Evolutionary conservation across 1,140 invertebrate species (phyloP).

Genomic region (Nebria ingens): DNA sequence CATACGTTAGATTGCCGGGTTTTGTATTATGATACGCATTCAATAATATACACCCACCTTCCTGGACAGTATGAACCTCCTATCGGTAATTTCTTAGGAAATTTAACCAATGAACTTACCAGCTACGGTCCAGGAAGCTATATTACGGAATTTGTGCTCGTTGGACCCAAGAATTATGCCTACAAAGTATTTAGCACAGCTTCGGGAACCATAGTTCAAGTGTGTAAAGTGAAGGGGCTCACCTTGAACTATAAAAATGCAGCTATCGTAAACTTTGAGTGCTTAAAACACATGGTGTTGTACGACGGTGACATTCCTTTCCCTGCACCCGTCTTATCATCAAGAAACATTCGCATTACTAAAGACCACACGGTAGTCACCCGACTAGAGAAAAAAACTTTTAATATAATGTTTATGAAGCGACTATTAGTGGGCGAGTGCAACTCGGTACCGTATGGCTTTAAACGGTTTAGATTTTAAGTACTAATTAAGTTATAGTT

Average conservation of each 20-base stretch:
- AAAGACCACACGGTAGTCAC: background rate
- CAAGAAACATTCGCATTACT: background rate
- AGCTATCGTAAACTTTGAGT: slow-evolving; percentile 8
- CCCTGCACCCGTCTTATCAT: background rate
- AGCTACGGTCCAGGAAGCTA: slow-evolving; percentile 11
- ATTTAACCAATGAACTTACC: slow-evolving; percentile 11
- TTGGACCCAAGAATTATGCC: slow-evolving; percentile 8
- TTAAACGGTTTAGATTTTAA: too few species aligned
- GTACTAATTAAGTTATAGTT: too few species aligned
- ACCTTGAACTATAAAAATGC: slow-evolving; percentile 9
- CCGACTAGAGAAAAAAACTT: background rate
- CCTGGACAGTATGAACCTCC: slow-evolving; percentile 8
- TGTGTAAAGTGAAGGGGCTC: slow-evolving; percentile 13
- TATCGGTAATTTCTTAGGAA: slow-evolving; percentile 10
- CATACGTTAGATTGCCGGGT: slow-evolving; percentile 23
- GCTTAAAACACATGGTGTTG: background rate
- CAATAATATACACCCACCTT: slow-evolving; percentile 12
- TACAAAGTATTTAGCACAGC: background rate
- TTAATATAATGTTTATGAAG: background rate
- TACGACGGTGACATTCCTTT: background rate
- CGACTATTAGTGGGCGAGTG: too few species aligned
- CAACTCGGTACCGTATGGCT: too few species aligned
- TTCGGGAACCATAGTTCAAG: background rate
- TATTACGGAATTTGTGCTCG: slow-evolving; percentile 6
- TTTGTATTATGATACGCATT: slow-evolving; percentile 29